These are phyloP conservation scores for Cavia aperea DNA, from an alignment of 2,113 vertebrate species.

Conservation along the genomic window DNA sequence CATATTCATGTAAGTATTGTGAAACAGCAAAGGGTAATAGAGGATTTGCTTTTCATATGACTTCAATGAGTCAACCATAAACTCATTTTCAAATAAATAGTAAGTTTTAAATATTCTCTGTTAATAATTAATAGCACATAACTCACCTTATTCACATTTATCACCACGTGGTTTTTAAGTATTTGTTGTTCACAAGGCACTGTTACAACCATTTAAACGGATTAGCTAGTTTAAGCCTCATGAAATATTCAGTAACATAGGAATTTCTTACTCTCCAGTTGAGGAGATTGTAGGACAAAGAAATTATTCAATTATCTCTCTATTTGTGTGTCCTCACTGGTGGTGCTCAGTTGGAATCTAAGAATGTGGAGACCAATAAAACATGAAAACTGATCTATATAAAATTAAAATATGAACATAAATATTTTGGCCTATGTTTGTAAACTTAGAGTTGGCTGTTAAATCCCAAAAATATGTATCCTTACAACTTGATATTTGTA, in stretches of 20 bases:
- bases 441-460: not conserved
- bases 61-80: not conserved
- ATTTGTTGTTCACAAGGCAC: not conserved
- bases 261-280: not conserved
- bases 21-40: slow-evolving; percentile 21
- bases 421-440: not conserved
- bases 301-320: not conserved
- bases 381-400: not conserved
- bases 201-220: not conserved
- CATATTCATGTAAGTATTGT: slow-evolving; percentile 1
- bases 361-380: not conserved
- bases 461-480: not conserved
- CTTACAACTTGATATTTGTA: not conserved
- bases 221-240: not conserved
- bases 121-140: not conserved
- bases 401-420: not conserved
- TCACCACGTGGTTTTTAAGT: not conserved
- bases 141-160: not conserved
- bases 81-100: not conserved
- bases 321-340: not conserved
- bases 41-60: not conserved
- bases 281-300: not conserved
- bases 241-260: not conserved
- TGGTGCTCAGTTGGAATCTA: not conserved
- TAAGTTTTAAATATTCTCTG: not conserved